Percentiles rank a stretch among this genome's conserved stretches.
Evolutionary conservation across 2,113 vertebrate species (phyloP).

Genomic region (Aegotheles bennettii): DNA sequence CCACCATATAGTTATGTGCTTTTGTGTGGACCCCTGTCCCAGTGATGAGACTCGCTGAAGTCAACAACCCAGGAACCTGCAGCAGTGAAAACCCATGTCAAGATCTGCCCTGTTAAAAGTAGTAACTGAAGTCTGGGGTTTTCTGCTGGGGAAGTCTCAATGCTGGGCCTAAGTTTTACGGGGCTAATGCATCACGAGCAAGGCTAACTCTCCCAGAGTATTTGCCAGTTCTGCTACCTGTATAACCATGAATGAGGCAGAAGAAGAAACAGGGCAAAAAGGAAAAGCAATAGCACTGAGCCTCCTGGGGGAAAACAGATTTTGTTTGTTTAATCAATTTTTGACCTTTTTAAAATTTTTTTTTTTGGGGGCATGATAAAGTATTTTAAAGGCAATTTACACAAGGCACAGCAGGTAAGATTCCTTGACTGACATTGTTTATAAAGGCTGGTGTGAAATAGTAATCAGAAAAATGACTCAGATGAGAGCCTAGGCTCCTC

Average conservation of each 20-base stretch:
- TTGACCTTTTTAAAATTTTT: neutral
- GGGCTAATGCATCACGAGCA: neutral
- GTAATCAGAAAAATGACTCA: conserved; percentile 45
- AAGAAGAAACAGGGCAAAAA: neutral
- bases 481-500: neutral
- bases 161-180: neutral
- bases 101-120: fast-evolving
- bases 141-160: neutral
- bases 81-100: neutral
- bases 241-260: neutral
- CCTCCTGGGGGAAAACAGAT: neutral
- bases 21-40: neutral
- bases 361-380: neutral
- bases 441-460: conserved; percentile 10
- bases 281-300: neutral
- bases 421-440: neutral
- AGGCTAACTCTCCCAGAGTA: neutral
- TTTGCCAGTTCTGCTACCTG: neutral
- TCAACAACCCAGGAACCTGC: neutral
- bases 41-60: neutral
- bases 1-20: neutral
- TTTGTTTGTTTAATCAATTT: neutral
- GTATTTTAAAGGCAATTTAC: conserved; percentile 17
- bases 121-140: neutral
- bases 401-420: conserved; percentile 4